phyloP scores from a whole-genome alignment of 92 coral and sea anemone species.

The Phenganax subtilis region DNA sequence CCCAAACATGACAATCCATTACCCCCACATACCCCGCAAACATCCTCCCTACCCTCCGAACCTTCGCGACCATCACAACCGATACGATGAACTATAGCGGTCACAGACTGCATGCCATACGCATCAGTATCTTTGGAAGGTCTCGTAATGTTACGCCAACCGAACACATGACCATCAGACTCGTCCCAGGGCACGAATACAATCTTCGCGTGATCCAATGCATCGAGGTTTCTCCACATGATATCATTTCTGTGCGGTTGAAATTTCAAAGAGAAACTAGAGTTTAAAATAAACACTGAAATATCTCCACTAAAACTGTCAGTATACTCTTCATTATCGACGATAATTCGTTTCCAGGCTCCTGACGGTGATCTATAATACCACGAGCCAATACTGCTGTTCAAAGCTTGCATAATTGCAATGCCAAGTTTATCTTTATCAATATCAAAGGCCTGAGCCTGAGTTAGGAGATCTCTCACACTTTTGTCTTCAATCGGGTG shows the following conservation, averaged over 20 bases:
- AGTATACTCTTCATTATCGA: conserved; percentile 11
- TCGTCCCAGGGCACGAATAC: conserved; percentile 63
- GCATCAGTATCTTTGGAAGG: conserved; percentile 48
- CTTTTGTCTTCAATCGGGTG: conserved; percentile 51
- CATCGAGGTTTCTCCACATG: conserved; percentile 63
- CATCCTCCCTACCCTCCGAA: conserved; percentile 43
- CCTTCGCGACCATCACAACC: conserved; percentile 65
- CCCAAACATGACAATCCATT: conserved; percentile 47
- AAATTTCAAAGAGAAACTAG: conserved; percentile 15
- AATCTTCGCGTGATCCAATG: conserved; percentile 34
- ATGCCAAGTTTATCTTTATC: conserved; percentile 53
- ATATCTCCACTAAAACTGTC: not conserved
- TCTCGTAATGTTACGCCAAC: conserved; percentile 44
- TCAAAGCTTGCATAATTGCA: conserved; percentile 52
- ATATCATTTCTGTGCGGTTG: conserved; percentile 48
- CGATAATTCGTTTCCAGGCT: conserved; percentile 10
- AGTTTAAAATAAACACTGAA: not conserved
- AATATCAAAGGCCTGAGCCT: conserved; percentile 48
- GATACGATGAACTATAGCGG: conserved; percentile 29
- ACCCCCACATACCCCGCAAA: conserved; percentile 59
- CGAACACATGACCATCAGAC: conserved; percentile 49
- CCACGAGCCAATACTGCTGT: conserved; percentile 56
- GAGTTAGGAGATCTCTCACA: conserved; percentile 47
- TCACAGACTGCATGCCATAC: conserved; percentile 42
- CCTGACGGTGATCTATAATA: conserved; percentile 34